Conservation (phyloP, 2,888 invertebrate species). For the Crematogaster levior region DNA sequence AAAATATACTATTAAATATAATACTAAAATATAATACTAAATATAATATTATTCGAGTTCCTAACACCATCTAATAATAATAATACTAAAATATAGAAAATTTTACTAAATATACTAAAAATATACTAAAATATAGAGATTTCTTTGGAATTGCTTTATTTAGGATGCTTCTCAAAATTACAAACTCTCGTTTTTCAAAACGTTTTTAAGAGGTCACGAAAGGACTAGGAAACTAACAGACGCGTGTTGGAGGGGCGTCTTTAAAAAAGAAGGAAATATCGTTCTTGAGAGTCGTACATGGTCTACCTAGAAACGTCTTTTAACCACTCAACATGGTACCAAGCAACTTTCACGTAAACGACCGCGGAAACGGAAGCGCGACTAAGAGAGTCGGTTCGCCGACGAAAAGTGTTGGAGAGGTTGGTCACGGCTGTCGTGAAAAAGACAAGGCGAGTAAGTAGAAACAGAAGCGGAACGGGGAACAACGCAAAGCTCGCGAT, state of each 20-base stretch:
- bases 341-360: conserved; percentile 45
- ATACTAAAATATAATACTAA: not conserved
- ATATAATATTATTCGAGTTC: too few relatives aligned
- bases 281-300: conserved; percentile 16
- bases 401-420: conserved; percentile 46
- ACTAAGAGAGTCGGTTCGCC: conserved; percentile 19
- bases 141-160: not conserved
- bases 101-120: too few relatives aligned
- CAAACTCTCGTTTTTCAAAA: not conserved
- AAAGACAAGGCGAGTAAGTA: conserved; percentile 50
- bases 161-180: not conserved
- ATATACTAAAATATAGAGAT: not conserved
- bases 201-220: not conserved
- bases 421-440: conserved; percentile 32
- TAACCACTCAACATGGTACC: conserved; percentile 21
- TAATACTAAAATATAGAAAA: too few relatives aligned
- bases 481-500: conserved; percentile 58
- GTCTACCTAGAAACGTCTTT: conserved; percentile 25
- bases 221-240: conserved; percentile 24
- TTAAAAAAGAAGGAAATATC: conserved; percentile 18
- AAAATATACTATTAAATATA: too few relatives aligned
- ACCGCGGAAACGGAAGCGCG: conserved; percentile 42
- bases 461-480: conserved; percentile 27
- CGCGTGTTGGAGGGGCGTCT: conserved; percentile 24
- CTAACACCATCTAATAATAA: too few relatives aligned